phyloP scores from a whole-genome alignment of 2,888 invertebrate species.

The Megaustenia siamemsis region DNA sequence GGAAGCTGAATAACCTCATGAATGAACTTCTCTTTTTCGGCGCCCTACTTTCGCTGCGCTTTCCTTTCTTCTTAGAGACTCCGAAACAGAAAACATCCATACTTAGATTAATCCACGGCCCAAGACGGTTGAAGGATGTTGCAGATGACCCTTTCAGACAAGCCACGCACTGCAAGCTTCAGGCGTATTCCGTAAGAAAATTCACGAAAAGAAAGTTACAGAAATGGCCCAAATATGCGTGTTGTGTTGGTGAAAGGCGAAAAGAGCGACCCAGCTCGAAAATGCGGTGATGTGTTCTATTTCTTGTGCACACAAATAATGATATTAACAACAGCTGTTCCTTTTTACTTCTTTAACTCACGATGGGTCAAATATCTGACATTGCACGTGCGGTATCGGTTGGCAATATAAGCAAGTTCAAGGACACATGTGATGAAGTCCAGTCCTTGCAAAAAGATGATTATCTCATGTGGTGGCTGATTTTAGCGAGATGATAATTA shows the following conservation, averaged over 20 bases:
- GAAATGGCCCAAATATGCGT: background rate
- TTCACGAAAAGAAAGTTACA: background rate
- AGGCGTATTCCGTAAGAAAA: background rate
- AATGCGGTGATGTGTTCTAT: background rate
- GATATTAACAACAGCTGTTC: background rate
- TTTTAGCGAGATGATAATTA: no score
- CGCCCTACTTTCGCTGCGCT: background rate
- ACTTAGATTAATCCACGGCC: background rate
- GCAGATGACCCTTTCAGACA: background rate
- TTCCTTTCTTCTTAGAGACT: background rate
- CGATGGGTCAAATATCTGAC: background rate
- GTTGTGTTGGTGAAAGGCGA: background rate
- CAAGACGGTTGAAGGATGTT: background rate
- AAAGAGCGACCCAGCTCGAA: background rate
- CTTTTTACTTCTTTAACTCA: no score
- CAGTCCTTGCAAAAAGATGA: no score
- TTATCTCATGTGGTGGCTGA: no score
- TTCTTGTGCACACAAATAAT: background rate
- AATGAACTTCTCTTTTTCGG: background rate
- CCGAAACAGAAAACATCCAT: slow-evolving; percentile 19
- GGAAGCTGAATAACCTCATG: background rate
- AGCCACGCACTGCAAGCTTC: background rate
- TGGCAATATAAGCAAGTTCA: no score
- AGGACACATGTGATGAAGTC: no score
- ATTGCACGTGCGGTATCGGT: background rate